These are phyloP conservation scores for Brachypterus glaber DNA, from an alignment of 2,888 invertebrate genomes.

Conservation along the genomic window DNA sequence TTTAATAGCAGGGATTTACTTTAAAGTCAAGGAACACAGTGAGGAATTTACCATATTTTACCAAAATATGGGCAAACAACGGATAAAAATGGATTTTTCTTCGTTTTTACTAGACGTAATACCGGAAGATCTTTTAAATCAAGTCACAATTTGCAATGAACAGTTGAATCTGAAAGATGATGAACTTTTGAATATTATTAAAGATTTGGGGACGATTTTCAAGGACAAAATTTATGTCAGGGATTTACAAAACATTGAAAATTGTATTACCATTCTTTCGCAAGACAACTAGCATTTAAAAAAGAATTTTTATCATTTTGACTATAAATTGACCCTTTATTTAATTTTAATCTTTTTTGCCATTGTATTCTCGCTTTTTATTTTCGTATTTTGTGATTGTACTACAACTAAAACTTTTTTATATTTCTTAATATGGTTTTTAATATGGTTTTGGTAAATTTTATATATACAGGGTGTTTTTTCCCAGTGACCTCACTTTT, in stretches of 20 bases:
- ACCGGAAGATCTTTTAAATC: constrained; percentile 48
- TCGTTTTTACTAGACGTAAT: constrained; percentile 44
- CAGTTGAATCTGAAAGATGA: constrained; percentile 59
- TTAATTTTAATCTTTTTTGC: no score
- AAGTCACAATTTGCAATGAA: constrained; percentile 58
- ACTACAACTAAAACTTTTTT: no score
- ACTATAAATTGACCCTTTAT: no score
- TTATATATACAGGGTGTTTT: no score
- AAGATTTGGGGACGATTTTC: constrained; percentile 57
- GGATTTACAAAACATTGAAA: constrained; percentile 71
- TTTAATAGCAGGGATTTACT: constrained; percentile 75
- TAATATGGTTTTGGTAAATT: no score
- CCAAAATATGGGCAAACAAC: constrained; percentile 56
- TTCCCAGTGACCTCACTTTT: no score
- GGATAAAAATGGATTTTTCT: constrained; percentile 67
- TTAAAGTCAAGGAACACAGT: constrained; percentile 54
- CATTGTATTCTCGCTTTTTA: no score
- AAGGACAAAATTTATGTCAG: constrained; percentile 62
- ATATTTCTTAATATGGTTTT: no score
- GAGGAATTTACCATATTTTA: constrained; percentile 72
- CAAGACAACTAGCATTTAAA: constrained; percentile 56
- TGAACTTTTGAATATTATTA: constrained; percentile 54
- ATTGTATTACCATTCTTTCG: constrained; percentile 68
- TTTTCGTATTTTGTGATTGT: no score
- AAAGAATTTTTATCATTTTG: no score